Evolutionary conservation across 2,113 vertebrate genomes (phyloP).

Genomic region (Chaenocephalus aceratus): DNA sequence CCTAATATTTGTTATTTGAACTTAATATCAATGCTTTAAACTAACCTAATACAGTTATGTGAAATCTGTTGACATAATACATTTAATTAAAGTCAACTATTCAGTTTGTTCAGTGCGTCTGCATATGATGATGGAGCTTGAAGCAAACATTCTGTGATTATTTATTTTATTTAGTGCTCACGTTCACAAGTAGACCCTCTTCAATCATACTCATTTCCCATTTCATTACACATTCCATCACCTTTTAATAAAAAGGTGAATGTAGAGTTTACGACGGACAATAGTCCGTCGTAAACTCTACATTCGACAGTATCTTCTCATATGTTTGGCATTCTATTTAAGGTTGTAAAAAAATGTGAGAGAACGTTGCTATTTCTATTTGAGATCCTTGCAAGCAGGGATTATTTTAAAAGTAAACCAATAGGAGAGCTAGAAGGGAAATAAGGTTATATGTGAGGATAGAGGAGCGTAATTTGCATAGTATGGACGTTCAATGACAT

Average conservation of each 20-base stretch:
- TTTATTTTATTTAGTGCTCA: slow-evolving; percentile 22
- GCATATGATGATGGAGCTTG: neutral
- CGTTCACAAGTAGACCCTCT: slow-evolving; percentile 27
- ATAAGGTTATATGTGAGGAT: neutral
- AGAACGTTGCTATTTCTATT: slow-evolving; percentile 43
- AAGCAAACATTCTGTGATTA: neutral
- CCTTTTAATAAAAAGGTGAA: no score
- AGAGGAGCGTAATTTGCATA: neutral
- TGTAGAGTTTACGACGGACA: no score
- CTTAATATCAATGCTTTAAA: no score
- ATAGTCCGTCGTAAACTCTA: slow-evolving; percentile 36
- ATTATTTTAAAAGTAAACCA: slow-evolving; percentile 32
- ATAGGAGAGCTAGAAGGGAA: neutral
- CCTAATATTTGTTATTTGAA: no score
- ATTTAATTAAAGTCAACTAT: no score
- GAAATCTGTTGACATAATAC: no score
- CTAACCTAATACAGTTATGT: no score
- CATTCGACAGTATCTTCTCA: slow-evolving; percentile 19
- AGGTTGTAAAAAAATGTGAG: slow-evolving; percentile 25
- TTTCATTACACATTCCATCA: slow-evolving; percentile 54
- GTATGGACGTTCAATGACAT: neutral
- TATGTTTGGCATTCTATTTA: slow-evolving; percentile 33
- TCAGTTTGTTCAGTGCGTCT: neutral
- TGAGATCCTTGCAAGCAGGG: slow-evolving; percentile 19
- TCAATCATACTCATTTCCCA: slow-evolving; percentile 42